Conservation (phyloP, 2,888 invertebrate genomes). For the Orgyia antiqua region DNA sequence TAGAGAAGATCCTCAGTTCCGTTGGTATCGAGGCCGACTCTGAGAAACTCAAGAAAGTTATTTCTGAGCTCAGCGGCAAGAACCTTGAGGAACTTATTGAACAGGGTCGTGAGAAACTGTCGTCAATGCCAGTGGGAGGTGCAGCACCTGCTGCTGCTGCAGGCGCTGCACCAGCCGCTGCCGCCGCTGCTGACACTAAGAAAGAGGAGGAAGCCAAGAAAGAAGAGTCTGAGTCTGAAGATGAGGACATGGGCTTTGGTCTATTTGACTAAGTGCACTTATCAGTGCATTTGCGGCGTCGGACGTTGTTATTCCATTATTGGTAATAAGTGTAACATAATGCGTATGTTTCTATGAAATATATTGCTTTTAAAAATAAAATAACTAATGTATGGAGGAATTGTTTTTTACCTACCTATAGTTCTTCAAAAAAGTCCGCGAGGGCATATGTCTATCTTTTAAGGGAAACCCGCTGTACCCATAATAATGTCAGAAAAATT, state of each 20-base stretch:
- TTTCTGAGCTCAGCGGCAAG: slow-evolving; percentile 93
- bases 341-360: slow-evolving; percentile 76
- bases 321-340: slow-evolving; percentile 66
- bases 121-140: slow-evolving; percentile 95
- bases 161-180: slow-evolving; percentile 71
- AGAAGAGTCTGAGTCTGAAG: slow-evolving; percentile 94
- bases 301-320: slow-evolving; percentile 65
- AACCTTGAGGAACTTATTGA: slow-evolving; percentile 92
- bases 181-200: slow-evolving; percentile 82
- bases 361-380: slow-evolving; percentile 45
- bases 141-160: slow-evolving; percentile 84
- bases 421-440: too few relatives aligned
- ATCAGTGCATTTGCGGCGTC: slow-evolving; percentile 47
- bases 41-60: slow-evolving; percentile 91
- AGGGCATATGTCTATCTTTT: too few relatives aligned
- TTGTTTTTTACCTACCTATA: too few relatives aligned
- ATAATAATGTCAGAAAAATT: too few relatives aligned
- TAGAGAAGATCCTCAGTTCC: slow-evolving; percentile 97
- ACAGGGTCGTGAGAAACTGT: slow-evolving; percentile 93
- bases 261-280: slow-evolving; percentile 86
- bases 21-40: slow-evolving; percentile 96
- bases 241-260: slow-evolving; percentile 99
- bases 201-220: slow-evolving; percentile 91
- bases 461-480: too few relatives aligned
- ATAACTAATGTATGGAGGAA: too few relatives aligned